Evolutionary conservation across 2,888 invertebrate genomes (phyloP), one percentile per base, ranked within the genome.

Genomic region (Lapara coniferarum): DNA sequence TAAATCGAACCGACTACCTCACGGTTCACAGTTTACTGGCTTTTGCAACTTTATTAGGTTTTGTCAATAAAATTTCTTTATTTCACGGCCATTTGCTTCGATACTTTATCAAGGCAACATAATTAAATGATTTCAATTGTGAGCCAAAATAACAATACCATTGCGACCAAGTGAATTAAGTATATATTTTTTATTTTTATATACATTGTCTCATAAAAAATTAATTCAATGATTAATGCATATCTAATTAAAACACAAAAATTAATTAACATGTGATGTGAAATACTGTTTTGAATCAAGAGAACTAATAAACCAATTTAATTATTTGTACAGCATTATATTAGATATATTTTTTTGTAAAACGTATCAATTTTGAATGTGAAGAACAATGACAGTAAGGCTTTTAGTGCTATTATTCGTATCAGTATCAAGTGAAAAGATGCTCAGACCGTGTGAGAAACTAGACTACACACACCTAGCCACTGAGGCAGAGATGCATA

Each of bases 381-480:
- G 13, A 57, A 12, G 1, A 57, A 63, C 46, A 63, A 49, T 69
- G 68, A 16, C n/a, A 14, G 44, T 63, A 12, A 55, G 5, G 10
- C 10, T 63, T 52, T 69, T 44, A 12, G 10, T 63, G 44, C 37
- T 69, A 8, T 44, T 69, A 13, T 69, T 37, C 2, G 46, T 63
- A 8, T 25, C 52, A 6, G n/a, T 69, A 6, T 59, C 44, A 19
- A 66, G 16, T 25, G 78, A 77, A 0, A 80, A 78, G 12, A 67
- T 74, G 2, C 78, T 81, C 14, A 72, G 69, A 10, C 73, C 79
- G 0, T 79, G 79, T 0, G 81, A 79, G 2, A 86, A 85, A 1
- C 82, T 91, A 49, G 92, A 93, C 75, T 93, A 91, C 69, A 80
- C 89, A 0, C 74, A 75, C 14, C 67, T 93, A 25, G 92, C 92